These are phyloP conservation scores for Sisyra nigra DNA, from an alignment of 2,888 invertebrate genomes.

Conservation along the genomic window DNA sequence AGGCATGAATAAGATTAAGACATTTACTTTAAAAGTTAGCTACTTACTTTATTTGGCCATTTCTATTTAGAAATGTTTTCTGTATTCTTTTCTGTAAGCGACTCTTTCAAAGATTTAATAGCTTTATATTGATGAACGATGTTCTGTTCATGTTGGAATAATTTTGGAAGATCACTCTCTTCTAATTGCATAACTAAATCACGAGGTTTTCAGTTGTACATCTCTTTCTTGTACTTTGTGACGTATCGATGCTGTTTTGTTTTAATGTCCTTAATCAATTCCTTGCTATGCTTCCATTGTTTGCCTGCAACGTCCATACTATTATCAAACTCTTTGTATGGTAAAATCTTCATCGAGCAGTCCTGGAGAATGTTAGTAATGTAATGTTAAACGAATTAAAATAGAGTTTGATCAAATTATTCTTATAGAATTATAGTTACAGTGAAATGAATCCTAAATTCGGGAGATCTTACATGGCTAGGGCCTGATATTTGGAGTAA, in stretches of 20 bases:
- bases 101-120: constrained; percentile 10
- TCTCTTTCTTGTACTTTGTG: constrained; percentile 15
- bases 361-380: background rate
- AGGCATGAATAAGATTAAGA: too few relatives aligned
- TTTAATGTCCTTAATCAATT: constrained; percentile 13
- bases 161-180: constrained; percentile 7
- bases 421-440: background rate
- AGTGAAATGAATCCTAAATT: background rate
- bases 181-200: background rate
- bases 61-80: too few relatives aligned
- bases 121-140: constrained; percentile 11
- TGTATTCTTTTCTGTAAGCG: constrained; percentile 10
- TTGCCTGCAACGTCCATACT: constrained; percentile 1
- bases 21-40: too few relatives aligned
- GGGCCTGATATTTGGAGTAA: background rate
- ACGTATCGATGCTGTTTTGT: constrained; percentile 15
- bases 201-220: background rate
- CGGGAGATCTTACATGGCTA: background rate
- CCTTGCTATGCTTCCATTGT: background rate
- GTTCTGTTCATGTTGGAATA: constrained; percentile 9
- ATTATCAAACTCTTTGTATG: constrained; percentile 9
- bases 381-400: background rate
- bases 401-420: background rate
- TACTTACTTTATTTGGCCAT: too few relatives aligned
- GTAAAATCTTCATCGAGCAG: constrained; percentile 2